phyloP scores from a whole-genome alignment of 2,797 vertebrate genomes.

The Eulemur rubriventer region DNA sequence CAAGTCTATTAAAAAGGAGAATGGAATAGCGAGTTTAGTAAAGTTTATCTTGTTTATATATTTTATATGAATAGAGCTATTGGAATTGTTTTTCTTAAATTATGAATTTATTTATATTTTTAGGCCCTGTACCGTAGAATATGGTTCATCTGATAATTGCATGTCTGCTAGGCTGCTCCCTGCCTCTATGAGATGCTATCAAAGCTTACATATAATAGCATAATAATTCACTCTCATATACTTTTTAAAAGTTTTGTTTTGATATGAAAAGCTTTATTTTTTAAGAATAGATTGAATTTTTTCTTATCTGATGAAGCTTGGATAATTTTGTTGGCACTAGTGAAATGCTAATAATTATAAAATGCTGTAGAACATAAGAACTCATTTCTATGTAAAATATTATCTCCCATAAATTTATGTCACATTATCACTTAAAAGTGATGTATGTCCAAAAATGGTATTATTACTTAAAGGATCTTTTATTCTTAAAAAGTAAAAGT shows the following conservation, averaged over 20 bases:
- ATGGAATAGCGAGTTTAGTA: not conserved
- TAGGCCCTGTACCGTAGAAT: not conserved
- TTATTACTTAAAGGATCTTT: not conserved
- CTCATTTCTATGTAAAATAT: not conserved
- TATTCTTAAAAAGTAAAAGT: conserved; percentile 23
- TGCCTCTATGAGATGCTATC: not conserved
- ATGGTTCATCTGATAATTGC: not conserved
- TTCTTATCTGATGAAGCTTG: not conserved
- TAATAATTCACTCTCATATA: not conserved
- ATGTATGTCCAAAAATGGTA: not conserved
- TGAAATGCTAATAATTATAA: conserved; percentile 27
- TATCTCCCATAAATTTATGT: not conserved
- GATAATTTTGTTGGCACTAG: not conserved
- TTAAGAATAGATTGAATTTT: conserved; percentile 21
- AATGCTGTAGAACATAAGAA: not conserved
- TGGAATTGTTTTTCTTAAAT: conserved; percentile 33
- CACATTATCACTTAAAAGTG: not conserved
- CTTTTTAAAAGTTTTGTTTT: conserved; percentile 21
- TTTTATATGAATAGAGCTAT: conserved; percentile 18
- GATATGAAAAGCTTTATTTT: conserved; percentile 10
- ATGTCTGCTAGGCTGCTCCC: not conserved
- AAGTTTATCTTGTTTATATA: conserved; percentile 17
- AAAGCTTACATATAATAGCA: not conserved
- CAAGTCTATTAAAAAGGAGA: not conserved
- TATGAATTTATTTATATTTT: conserved; percentile 15